Evolutionary conservation across 1,140 invertebrate species (phyloP).

Genomic region (Drosophila serrata): DNA sequence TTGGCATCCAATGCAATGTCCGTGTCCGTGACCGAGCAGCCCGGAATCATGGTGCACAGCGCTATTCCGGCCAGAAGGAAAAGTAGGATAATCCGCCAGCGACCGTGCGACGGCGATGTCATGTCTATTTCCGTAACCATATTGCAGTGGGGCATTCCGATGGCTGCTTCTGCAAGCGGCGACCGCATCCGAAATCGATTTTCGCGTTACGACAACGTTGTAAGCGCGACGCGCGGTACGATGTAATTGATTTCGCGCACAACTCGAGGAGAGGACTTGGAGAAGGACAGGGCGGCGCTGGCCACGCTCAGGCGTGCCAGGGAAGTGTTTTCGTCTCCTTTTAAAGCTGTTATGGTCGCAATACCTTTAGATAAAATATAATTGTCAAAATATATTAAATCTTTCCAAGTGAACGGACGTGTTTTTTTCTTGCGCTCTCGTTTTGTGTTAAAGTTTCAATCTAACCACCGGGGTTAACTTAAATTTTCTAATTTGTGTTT

Average conservation of each 20-base stretch:
- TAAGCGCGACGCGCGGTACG: constrained; percentile 5
- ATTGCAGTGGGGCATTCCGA: constrained; percentile 21
- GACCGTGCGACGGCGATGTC: constrained; percentile 19
- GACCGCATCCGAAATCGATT: constrained; percentile 61
- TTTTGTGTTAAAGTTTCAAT: too few species aligned
- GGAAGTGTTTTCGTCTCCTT: neutral
- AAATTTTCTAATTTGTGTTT: too few species aligned
- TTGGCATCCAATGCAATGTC: constrained; percentile 96
- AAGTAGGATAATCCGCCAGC: constrained; percentile 25
- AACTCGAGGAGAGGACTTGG: constrained; percentile 19
- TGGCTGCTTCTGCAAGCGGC: constrained; percentile 27
- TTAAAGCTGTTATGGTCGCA: neutral
- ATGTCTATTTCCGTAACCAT: constrained; percentile 33
- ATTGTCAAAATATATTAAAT: too few species aligned
- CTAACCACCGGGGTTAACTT: too few species aligned
- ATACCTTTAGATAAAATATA: constrained; percentile 22
- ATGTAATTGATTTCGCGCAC: constrained; percentile 73
- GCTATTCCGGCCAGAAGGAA: constrained; percentile 12
- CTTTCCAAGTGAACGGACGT: too few species aligned
- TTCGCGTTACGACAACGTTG: constrained; percentile 58
- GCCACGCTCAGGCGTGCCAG: constrained; percentile 32
- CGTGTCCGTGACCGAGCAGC: constrained; percentile 74
- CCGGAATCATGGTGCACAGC: constrained; percentile 19
- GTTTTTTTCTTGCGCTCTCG: too few species aligned
- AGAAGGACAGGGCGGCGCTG: constrained; percentile 23